A percentile compares a stretch with the other conserved stretches of the same genome.
These are phyloP conservation scores for Drosophila pachea DNA, from an alignment of 1,140 invertebrate genomes.

Conservation along the genomic window DNA sequence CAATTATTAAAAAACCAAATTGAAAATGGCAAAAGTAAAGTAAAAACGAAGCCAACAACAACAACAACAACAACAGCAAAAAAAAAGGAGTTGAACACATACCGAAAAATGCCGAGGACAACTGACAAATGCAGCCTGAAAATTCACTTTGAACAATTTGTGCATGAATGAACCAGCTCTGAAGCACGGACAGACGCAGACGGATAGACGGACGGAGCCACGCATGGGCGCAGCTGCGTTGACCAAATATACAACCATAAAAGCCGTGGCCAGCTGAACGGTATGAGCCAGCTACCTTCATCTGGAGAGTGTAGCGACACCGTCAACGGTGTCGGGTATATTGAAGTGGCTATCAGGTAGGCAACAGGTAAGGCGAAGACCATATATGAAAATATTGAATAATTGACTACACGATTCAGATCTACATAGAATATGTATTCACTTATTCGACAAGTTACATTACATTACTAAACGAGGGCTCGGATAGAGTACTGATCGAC, in stretches of 20 bases:
- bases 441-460: too few species aligned
- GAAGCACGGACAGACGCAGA: slow-evolving; percentile 10
- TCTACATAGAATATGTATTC: too few species aligned
- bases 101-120: slow-evolving; percentile 37
- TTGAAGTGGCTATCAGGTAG: not conserved
- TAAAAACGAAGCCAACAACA: not conserved
- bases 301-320: not conserved
- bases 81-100: not conserved
- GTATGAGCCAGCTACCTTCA: slow-evolving; percentile 5
- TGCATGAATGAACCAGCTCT: slow-evolving; percentile 66
- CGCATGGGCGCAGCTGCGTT: slow-evolving; percentile 35
- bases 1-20: slow-evolving; percentile 50
- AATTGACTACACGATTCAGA: not conserved
- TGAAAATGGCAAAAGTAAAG: slow-evolving; percentile 11
- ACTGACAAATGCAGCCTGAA: slow-evolving; percentile 65
- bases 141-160: slow-evolving; percentile 71
- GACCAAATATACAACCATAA: slow-evolving; percentile 36
- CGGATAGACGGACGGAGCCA: not conserved
- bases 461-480: too few species aligned
- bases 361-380: not conserved
- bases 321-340: not conserved
- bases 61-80: not conserved
- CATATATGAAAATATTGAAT: not conserved
- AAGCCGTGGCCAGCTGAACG: slow-evolving; percentile 18
- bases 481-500: too few species aligned